These are phyloP conservation scores for Eupithecia centaureata DNA, from an alignment of 2,888 invertebrate species.

Conservation along the genomic window DNA sequence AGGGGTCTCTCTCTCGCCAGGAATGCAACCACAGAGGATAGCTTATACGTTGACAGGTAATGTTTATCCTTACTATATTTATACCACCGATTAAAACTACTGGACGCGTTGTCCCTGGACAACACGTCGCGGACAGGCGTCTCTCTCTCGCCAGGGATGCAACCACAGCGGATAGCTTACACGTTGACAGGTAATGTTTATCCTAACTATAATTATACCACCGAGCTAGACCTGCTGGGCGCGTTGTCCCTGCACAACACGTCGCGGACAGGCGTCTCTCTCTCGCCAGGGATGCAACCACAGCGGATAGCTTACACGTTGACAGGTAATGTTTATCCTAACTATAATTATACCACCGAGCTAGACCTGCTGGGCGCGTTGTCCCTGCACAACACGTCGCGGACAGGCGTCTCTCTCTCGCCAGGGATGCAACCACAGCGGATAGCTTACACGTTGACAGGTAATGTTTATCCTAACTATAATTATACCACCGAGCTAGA, in stretches of 20 bases:
- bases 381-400: conserved; percentile 90
- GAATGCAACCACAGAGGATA: conserved; percentile 88
- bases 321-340: no score
- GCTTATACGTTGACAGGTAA: conserved; percentile 90
- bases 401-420: conserved; percentile 87
- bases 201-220: no score
- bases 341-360: no score
- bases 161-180: conserved; percentile 88
- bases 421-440: conserved; percentile 88
- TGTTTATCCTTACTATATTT: no score
- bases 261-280: conserved; percentile 87
- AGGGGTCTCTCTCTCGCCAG: conserved; percentile 87
- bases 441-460: conserved; percentile 89
- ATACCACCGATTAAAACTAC: no score
- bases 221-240: no score
- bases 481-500: no score
- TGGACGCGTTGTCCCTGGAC: conserved; percentile 90
- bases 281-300: conserved; percentile 87
- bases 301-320: conserved; percentile 89
- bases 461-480: conserved; percentile 66
- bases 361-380: conserved; percentile 91
- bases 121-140: conserved; percentile 90
- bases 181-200: conserved; percentile 89
- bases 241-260: conserved; percentile 91
- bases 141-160: conserved; percentile 86